These are phyloP conservation scores for Macrochelys suwanniensis DNA, from an alignment of 2,797 vertebrate species.

Conservation along the genomic window DNA sequence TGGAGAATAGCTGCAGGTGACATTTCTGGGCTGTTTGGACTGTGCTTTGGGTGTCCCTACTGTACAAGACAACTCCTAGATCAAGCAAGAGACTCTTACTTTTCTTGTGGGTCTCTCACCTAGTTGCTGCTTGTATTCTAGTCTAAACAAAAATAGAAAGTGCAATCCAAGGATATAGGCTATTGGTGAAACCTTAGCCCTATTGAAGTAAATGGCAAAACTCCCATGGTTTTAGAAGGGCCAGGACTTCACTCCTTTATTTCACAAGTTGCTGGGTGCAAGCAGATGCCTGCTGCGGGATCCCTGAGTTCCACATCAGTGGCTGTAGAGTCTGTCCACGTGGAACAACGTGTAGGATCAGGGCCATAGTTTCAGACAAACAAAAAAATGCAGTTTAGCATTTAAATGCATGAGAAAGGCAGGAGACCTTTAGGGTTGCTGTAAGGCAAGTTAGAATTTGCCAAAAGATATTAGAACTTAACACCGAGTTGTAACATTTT, in stretches of 20 bases:
- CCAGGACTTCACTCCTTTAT: not conserved
- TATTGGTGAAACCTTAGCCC: not conserved
- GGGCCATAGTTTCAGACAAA: not conserved
- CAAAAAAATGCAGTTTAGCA: not conserved
- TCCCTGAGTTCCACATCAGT: not conserved
- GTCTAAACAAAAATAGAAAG: not conserved
- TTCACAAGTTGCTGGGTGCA: not conserved
- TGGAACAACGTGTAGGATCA: not conserved
- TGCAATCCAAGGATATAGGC: not conserved
- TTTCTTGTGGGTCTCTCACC: not conserved
- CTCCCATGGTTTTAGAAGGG: not conserved
- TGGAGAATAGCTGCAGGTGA: not conserved
- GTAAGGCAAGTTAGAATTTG: rapidly evolving
- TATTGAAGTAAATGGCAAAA: not conserved
- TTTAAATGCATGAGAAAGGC: not conserved
- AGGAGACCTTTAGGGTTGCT: rapidly evolving
- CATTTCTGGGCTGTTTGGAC: not conserved
- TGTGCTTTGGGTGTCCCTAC: not conserved
- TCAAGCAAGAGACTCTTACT: not conserved
- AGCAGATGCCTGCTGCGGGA: not conserved
- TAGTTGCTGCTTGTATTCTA: not conserved
- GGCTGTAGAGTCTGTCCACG: not conserved
- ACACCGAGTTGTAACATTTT: not conserved
- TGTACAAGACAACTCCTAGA: not conserved
- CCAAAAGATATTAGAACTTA: rapidly evolving